Percentiles rank a stretch among this genome's conserved stretches.
Conservation (phyloP, 2,797 vertebrate species). For the Labeo calbasu region DNA sequence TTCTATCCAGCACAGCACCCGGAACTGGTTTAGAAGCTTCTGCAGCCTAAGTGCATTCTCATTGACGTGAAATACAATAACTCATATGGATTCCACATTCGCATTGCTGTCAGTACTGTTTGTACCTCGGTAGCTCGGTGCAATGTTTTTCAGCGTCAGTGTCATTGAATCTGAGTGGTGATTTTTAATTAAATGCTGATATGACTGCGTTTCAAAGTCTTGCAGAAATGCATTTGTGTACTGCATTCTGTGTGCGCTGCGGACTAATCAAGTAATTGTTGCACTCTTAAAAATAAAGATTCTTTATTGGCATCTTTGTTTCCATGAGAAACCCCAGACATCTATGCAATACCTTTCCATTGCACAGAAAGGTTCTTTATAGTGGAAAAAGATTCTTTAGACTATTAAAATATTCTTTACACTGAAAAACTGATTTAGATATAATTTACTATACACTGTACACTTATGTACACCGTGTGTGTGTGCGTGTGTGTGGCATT, state of each 20-base stretch:
- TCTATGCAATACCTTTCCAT: not conserved
- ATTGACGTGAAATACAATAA: constrained; percentile 60
- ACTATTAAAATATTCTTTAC: not conserved
- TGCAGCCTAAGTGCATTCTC: constrained; percentile 57
- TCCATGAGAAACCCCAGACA: not conserved
- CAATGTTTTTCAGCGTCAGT: constrained; percentile 37
- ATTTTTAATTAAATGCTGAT: constrained; percentile 28
- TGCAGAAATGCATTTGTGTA: not conserved
- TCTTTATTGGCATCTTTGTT: not conserved
- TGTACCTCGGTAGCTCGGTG: constrained; percentile 15
- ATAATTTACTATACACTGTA: not conserved
- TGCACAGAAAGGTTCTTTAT: not conserved
- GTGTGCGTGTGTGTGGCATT: not conserved
- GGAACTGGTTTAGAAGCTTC: constrained; percentile 49
- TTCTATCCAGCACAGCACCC: constrained; percentile 47
- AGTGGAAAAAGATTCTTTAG: not conserved
- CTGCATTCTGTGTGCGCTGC: not conserved
- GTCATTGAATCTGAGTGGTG: constrained; percentile 37
- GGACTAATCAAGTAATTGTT: not conserved
- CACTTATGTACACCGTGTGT: not conserved
- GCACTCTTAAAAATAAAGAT: not conserved
- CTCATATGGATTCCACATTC: constrained; percentile 50
- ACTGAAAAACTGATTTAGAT: not conserved
- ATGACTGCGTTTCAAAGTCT: not conserved
- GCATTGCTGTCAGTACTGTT: constrained; percentile 47